Percentiles rank a stretch among this genome's conserved stretches.
These are phyloP conservation scores for Torymus texanus DNA, from an alignment of 2,888 invertebrate species.

Conservation along the genomic window DNA sequence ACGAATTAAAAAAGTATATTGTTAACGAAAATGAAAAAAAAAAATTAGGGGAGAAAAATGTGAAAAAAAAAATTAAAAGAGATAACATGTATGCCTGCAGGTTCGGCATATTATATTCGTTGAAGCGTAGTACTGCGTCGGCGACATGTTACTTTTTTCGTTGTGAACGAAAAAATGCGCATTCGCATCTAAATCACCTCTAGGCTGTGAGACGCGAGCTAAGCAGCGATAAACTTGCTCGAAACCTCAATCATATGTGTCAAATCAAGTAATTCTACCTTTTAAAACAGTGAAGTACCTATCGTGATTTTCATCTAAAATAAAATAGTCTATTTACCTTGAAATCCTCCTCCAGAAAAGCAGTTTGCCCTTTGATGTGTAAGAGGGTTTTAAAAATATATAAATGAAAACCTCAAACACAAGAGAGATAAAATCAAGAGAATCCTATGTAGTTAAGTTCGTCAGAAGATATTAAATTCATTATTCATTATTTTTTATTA, in stretches of 20 bases:
- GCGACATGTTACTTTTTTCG: slow-evolving; percentile 59
- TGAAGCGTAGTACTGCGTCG: slow-evolving; percentile 57
- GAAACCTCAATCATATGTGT: slow-evolving; percentile 74
- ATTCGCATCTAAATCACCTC: slow-evolving; percentile 68
- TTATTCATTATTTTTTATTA: slow-evolving; percentile 29
- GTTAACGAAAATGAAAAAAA: slow-evolving; percentile 19
- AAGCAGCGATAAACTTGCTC: slow-evolving; percentile 72
- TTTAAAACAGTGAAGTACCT: slow-evolving; percentile 63
- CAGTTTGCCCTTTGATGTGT: slow-evolving; percentile 25
- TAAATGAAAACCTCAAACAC: slow-evolving; percentile 23
- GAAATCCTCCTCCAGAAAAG: background rate
- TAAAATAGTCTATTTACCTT: slow-evolving; percentile 39
- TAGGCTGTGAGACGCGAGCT: slow-evolving; percentile 74
- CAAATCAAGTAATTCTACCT: slow-evolving; percentile 71
- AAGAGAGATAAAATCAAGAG: slow-evolving; percentile 41
- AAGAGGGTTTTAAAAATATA: slow-evolving; percentile 20
- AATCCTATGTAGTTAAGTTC: slow-evolving; percentile 39
- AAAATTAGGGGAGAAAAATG: slow-evolving; percentile 20
- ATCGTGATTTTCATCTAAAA: slow-evolving; percentile 55
- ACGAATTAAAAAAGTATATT: slow-evolving; percentile 28
- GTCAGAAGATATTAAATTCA: slow-evolving; percentile 12
- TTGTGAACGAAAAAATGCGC: slow-evolving; percentile 61
- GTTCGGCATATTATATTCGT: slow-evolving; percentile 59
- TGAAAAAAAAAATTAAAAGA: slow-evolving; percentile 34
- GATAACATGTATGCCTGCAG: slow-evolving; percentile 55